A percentile compares a stretch with the other conserved stretches of the same genome.
phyloP scores from a whole-genome alignment of 1,140 invertebrate genomes.

The Galleria mellonella region DNA sequence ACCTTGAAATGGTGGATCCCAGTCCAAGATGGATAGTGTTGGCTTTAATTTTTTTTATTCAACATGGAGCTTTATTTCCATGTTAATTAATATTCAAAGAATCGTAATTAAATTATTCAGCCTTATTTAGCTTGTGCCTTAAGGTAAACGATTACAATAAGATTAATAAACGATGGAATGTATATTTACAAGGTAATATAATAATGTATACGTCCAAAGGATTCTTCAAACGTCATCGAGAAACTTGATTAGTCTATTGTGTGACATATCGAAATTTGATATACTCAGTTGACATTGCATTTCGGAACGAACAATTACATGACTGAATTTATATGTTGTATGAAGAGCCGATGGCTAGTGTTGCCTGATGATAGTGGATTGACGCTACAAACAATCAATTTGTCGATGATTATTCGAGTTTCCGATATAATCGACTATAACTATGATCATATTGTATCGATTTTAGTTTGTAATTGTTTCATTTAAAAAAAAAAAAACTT shows the following conservation, averaged over 20 bases:
- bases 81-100: neutral
- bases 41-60: neutral
- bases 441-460: no score
- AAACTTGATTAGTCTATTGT: neutral
- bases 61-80: neutral
- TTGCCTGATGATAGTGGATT: no score
- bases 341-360: no score
- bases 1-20: no score
- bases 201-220: neutral
- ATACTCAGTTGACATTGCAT: slow-evolving; percentile 11
- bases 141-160: slow-evolving; percentile 6
- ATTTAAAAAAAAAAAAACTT: no score
- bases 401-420: no score
- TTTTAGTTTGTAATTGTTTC: no score
- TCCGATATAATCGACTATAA: no score
- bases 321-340: neutral
- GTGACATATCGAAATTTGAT: slow-evolving; percentile 11
- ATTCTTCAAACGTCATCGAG: slow-evolving; percentile 15
- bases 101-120: neutral
- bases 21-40: neutral
- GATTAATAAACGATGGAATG: neutral
- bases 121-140: slow-evolving; percentile 7
- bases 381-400: no score
- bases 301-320: neutral
- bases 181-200: neutral